Evolutionary conservation across 1,140 invertebrate species (phyloP).

Genomic region (Drosophila paulistorum): DNA sequence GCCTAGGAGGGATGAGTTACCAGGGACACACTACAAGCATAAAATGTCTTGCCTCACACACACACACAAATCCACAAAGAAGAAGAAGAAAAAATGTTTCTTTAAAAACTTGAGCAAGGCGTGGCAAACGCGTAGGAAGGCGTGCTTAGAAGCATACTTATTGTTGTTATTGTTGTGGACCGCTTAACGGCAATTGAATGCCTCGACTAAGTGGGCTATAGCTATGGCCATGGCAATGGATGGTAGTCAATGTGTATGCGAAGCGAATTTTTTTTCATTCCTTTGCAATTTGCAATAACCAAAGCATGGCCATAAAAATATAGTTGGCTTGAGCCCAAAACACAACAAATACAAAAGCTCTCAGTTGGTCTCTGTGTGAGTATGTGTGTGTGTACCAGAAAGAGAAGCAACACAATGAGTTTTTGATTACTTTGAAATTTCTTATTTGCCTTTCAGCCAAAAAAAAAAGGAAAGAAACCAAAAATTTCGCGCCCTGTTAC

Average conservation of each 20-base stretch:
- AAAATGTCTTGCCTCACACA: slow-evolving; percentile 60
- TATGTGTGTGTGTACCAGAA: slow-evolving; percentile 7
- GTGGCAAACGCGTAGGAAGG: slow-evolving; percentile 52
- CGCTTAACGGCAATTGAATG: slow-evolving; percentile 77
- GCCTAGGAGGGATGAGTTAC: neutral
- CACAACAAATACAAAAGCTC: neutral
- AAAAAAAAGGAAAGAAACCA: slow-evolving; percentile 1
- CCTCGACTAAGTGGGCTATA: slow-evolving; percentile 73
- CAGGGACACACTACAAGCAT: slow-evolving; percentile 61
- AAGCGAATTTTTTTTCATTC: slow-evolving; percentile 41
- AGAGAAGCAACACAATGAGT: slow-evolving; percentile 64
- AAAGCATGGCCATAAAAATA: slow-evolving; percentile 76
- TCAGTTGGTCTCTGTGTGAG: neutral
- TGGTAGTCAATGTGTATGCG: neutral
- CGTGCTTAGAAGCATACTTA: slow-evolving; percentile 55
- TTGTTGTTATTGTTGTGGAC: slow-evolving; percentile 46
- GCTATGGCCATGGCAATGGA: slow-evolving; percentile 33
- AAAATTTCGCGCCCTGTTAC: slow-evolving; percentile 63
- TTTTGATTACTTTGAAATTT: slow-evolving; percentile 81
- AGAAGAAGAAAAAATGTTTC: slow-evolving; percentile 40
- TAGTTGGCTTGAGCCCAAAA: slow-evolving; percentile 58
- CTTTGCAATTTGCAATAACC: slow-evolving; percentile 79
- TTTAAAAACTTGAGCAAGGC: slow-evolving; percentile 70
- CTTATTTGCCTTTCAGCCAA: slow-evolving; percentile 71
- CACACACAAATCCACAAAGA: slow-evolving; percentile 3